A percentile compares a stretch with the other conserved stretches of the same genome.
Conservation (phyloP, 37 sponge, comb jelly and placozoan genomes). For the Ianthella basta region DNA sequence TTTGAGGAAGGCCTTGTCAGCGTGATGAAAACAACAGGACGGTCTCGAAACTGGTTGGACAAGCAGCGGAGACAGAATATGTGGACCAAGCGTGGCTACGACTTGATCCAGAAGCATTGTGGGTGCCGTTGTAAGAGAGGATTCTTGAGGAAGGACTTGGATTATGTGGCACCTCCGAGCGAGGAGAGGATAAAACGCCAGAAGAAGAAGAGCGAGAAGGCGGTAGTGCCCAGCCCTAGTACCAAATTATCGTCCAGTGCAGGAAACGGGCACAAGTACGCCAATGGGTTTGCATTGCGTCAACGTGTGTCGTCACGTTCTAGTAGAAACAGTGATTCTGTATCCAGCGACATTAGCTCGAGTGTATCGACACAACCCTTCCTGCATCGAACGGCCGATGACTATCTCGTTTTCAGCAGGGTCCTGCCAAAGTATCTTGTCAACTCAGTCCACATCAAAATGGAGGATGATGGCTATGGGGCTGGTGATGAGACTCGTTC, state of each 20-base stretch:
- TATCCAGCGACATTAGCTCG: slow-evolving; percentile 50
- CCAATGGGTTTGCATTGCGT: not conserved
- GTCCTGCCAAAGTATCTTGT: slow-evolving; percentile 73
- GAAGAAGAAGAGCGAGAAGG: slow-evolving; percentile 35
- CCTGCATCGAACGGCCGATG: slow-evolving; percentile 60
- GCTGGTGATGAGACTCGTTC: slow-evolving; percentile 88
- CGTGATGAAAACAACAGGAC: slow-evolving; percentile 73
- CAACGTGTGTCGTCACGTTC: not conserved
- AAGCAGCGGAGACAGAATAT: slow-evolving; percentile 91
- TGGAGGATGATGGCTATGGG: slow-evolving; percentile 92
- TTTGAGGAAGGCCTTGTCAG: slow-evolving; percentile 87
- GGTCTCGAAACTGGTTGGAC: slow-evolving; percentile 91
- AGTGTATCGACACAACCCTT: slow-evolving; percentile 64
- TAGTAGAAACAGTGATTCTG: slow-evolving; percentile 62
- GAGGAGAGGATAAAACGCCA: slow-evolving; percentile 43
- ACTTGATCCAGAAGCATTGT: slow-evolving; percentile 80
- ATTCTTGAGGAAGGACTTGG: slow-evolving; percentile 66
- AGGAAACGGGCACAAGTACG: not conserved
- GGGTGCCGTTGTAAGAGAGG: slow-evolving; percentile 84
- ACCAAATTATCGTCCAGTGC: not conserved
- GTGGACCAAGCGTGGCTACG: slow-evolving; percentile 96
- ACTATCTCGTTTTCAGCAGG: slow-evolving; percentile 69
- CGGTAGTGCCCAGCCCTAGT: slow-evolving; percentile 4
- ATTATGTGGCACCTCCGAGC: slow-evolving; percentile 22
- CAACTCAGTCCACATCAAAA: slow-evolving; percentile 93